These are phyloP conservation scores for Falco columbarius DNA, from an alignment of 2,797 vertebrate genomes.

Conservation along the genomic window DNA sequence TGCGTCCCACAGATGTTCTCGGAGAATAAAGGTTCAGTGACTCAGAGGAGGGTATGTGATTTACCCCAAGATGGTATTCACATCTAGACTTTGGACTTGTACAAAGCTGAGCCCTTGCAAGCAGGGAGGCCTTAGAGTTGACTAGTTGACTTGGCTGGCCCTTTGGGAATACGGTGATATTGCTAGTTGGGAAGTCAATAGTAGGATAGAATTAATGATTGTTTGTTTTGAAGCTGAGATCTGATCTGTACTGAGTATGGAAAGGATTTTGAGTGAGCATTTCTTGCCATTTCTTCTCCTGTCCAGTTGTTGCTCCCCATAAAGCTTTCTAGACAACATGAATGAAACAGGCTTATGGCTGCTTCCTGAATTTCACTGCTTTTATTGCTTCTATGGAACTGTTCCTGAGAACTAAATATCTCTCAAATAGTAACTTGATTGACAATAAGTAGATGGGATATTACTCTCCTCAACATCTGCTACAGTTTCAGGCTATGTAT, in stretches of 20 bases:
- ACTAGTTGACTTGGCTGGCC: neutral
- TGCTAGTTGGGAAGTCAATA: neutral
- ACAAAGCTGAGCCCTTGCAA: neutral
- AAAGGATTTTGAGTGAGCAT: neutral
- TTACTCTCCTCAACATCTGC: neutral
- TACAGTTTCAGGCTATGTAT: neutral
- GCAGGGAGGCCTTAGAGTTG: neutral
- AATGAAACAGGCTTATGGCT: neutral
- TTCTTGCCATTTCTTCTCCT: neutral
- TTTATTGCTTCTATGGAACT: neutral
- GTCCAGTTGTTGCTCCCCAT: neutral
- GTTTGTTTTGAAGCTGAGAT: neutral
- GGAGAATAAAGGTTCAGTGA: neutral
- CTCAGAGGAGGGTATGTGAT: neutral
- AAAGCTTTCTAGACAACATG: neutral
- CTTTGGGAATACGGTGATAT: neutral
- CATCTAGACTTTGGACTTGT: neutral
- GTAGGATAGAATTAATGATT: neutral
- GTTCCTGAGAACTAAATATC: neutral
- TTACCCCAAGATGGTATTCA: neutral
- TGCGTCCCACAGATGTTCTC: neutral
- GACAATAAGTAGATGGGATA: neutral
- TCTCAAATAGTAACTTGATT: neutral
- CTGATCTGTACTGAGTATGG: neutral
- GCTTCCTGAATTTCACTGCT: neutral